Evolutionary conservation across 2,888 invertebrate species (phyloP), one percentile per base, ranked within the genome.

Genomic region (Lasioglossum villosulum): DNA sequence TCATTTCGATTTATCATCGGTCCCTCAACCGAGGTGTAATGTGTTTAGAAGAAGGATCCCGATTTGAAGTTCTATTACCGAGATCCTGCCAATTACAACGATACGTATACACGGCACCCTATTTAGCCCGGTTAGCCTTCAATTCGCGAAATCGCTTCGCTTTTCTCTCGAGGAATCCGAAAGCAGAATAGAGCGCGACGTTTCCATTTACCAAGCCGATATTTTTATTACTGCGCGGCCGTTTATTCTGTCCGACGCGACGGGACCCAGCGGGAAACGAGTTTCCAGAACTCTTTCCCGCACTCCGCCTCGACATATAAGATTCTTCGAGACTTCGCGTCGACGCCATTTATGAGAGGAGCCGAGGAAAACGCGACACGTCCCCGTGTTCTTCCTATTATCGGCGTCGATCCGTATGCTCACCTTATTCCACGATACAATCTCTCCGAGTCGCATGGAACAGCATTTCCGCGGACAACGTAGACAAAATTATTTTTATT

Each of bases 321-420:
- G 48, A 39, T 77, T 56, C 42, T 45, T 30, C 45, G 52, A n/a
- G 16, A n/a, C 56, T 1, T n/a, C 56, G 56, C 52, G 45, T 71
- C 80, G 39, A 34, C 30, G 39, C 19, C 63, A 37, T 39, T n/a
- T 48, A 48, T 23, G 23, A 48, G 37, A 14, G 30, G 34, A 73
- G 48, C 19, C n/a, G 16, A 30, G 34, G 45, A 42, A 16, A n/a
- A 27, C 48, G 56, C 56, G 68, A 68, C 39, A 27, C 30, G 23
- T 66, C 37, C 42, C 39, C 27, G 63, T 71, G 23, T 23, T 42
- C 27, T 42, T 27, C n/a, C 12, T 12, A 39, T 48, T 72, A 63
- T 80, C 80, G 30, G 45, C 34, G 66, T 37, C 75, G 34, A 66
- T 73, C 52, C 72, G 45, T 66, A 72, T 59, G n/a, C 48, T 52